Evolutionary conservation across 2,888 invertebrate species (phyloP).

Genomic region (Philopedon plagiatum): DNA sequence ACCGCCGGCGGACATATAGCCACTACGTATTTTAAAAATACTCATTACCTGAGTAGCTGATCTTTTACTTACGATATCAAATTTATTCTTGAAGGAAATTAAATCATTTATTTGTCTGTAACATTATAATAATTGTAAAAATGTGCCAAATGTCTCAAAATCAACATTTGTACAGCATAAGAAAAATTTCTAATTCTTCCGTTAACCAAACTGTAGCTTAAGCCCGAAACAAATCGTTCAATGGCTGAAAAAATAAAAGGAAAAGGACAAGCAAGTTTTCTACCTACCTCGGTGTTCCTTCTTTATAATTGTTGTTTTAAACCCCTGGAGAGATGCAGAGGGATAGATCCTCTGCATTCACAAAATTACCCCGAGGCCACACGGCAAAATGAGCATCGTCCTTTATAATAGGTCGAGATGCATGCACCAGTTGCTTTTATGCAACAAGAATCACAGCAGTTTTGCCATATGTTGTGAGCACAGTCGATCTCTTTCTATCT

Average conservation of each 20-base stretch:
- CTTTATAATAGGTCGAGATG: slow-evolving; percentile 38
- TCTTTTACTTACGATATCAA: too few species aligned
- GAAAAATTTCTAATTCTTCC: too few species aligned
- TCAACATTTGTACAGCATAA: too few species aligned
- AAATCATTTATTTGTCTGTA: too few species aligned
- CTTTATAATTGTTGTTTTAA: slow-evolving; percentile 62
- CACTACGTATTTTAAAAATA: too few species aligned
- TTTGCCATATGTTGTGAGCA: slow-evolving; percentile 34
- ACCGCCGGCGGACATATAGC: too few species aligned
- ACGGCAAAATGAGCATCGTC: slow-evolving; percentile 46
- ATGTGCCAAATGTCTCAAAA: too few species aligned
- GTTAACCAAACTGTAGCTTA: too few species aligned
- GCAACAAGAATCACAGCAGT: slow-evolving; percentile 40
- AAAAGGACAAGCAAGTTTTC: slow-evolving; percentile 33
- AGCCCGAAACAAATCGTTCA: neutral
- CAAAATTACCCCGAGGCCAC: slow-evolving; percentile 41
- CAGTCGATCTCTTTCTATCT: slow-evolving; percentile 29
- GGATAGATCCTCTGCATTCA: slow-evolving; percentile 42
- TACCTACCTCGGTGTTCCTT: slow-evolving; percentile 61
- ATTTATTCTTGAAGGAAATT: too few species aligned
- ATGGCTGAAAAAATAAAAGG: slow-evolving; percentile 5
- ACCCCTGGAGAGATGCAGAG: slow-evolving; percentile 59
- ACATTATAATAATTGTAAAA: too few species aligned
- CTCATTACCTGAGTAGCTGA: too few species aligned
- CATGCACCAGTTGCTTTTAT: slow-evolving; percentile 43